Evolutionary conservation across 2,797 vertebrate genomes (phyloP).

Genomic region (Gephyroberyx darwinii): DNA sequence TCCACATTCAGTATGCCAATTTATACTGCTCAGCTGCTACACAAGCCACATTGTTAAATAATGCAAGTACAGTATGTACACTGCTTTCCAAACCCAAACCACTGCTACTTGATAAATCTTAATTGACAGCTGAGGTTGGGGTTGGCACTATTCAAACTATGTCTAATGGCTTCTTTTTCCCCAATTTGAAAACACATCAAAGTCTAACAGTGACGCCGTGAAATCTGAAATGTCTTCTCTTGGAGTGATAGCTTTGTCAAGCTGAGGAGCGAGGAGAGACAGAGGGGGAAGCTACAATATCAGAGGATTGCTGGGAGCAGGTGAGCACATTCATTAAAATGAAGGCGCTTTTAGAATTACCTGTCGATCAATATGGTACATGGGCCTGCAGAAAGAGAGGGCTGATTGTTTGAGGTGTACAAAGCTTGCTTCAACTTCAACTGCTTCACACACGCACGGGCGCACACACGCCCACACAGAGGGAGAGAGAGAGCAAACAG

Average conservation of each 20-base stretch:
- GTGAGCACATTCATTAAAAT: conserved; percentile 43
- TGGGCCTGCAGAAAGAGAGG: conserved; percentile 14
- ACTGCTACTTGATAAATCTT: conserved; percentile 48
- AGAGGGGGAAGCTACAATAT: background rate
- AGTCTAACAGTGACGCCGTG: conserved; percentile 22
- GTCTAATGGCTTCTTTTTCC: conserved; percentile 34
- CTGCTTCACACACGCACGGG: conserved; percentile 6
- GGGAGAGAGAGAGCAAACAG: background rate
- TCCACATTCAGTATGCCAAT: conserved; percentile 26
- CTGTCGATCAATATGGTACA: conserved; percentile 26
- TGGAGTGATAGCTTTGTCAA: conserved; percentile 38
- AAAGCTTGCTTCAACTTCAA: conserved; percentile 11
- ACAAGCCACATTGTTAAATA: conserved; percentile 45
- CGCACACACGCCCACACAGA: background rate
- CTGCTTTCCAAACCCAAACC: conserved; percentile 34
- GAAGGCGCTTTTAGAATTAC: conserved; percentile 14
- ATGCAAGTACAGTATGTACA: conserved; percentile 46
- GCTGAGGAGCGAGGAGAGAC: conserved; percentile 4
- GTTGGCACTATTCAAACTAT: conserved; percentile 30
- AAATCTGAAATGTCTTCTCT: conserved; percentile 32
- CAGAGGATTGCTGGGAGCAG: background rate
- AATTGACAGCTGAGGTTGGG: conserved; percentile 66
- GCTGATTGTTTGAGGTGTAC: background rate
- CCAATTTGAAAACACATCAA: conserved; percentile 39
- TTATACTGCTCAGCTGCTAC: conserved; percentile 26